These are phyloP conservation scores for Cynaeus angustus DNA, from an alignment of 2,888 invertebrate species.

Conservation along the genomic window DNA sequence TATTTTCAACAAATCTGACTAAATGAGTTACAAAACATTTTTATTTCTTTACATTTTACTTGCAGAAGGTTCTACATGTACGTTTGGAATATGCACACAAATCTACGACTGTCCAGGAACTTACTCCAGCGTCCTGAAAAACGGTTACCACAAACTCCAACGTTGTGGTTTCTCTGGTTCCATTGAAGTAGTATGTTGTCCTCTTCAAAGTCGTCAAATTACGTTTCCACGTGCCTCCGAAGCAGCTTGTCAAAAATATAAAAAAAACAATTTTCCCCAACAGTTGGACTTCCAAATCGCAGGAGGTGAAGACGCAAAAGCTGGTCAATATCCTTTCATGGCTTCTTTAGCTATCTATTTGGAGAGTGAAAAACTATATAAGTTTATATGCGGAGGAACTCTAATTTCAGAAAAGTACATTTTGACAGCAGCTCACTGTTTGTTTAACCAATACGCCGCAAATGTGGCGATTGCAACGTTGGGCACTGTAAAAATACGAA, in stretches of 20 bases:
- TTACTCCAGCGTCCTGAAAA: background rate
- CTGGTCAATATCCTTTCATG: conserved; percentile 7
- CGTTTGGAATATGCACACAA: background rate
- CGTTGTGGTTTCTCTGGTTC: conserved; percentile 1
- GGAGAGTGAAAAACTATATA: background rate
- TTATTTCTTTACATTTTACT: too few species aligned
- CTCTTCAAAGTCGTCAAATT: background rate
- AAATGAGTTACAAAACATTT: too few species aligned
- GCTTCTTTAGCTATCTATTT: conserved; percentile 1
- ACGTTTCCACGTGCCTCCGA: background rate
- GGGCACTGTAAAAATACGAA: background rate
- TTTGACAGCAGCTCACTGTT: conserved; percentile 16
- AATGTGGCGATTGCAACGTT: background rate
- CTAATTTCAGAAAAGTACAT: conserved; percentile 14
- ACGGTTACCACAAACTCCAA: background rate
- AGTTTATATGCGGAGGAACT: conserved; percentile 12
- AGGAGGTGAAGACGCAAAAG: background rate
- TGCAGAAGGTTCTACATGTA: background rate
- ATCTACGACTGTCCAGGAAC: background rate
- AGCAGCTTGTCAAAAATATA: background rate
- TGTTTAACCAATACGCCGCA: background rate
- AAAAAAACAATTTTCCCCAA: background rate
- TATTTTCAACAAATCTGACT: too few species aligned
- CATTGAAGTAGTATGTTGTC: conserved; percentile 6
- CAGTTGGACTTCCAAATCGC: background rate